Evolutionary conservation across 2,888 invertebrate species (phyloP).

Genomic region (Malachius bipustulatus): DNA sequence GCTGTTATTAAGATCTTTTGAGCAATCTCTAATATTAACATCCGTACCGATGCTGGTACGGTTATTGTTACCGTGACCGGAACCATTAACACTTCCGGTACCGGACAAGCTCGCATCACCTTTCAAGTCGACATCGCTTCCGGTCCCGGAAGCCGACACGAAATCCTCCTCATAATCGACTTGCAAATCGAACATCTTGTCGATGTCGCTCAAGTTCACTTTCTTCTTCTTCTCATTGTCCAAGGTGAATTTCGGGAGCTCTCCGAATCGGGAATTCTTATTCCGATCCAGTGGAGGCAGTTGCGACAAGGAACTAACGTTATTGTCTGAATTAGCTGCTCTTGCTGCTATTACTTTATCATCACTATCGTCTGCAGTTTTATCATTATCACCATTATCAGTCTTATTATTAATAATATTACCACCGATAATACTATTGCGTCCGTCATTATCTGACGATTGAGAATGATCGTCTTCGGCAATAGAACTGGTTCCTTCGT

Average conservation of each 20-base stretch:
- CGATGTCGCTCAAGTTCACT: conserved; percentile 27
- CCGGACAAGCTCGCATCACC: too few relatives aligned
- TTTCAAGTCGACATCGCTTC: background rate
- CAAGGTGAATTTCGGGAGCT: conserved; percentile 32
- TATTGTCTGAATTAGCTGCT: conserved; percentile 27
- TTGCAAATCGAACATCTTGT: conserved; percentile 29
- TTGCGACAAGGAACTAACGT: conserved; percentile 29
- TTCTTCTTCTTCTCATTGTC: conserved; percentile 32
- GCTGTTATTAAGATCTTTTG: too few relatives aligned
- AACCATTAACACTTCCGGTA: too few relatives aligned
- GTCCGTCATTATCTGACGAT: conserved; percentile 5
- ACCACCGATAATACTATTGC: conserved; percentile 3
- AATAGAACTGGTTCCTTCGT: conserved; percentile 28
- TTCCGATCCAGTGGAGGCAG: conserved; percentile 29
- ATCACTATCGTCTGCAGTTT: conserved; percentile 17
- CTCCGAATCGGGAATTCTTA: conserved; percentile 27
- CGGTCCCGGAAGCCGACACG: conserved; percentile 32
- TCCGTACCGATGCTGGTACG: too few relatives aligned
- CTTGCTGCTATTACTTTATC: conserved; percentile 22
- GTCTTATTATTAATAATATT: conserved; percentile 5
- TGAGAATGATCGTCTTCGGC: conserved; percentile 27
- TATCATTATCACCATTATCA: conserved; percentile 10
- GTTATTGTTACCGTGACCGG: too few relatives aligned
- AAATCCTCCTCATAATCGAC: conserved; percentile 35
- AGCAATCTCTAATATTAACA: too few relatives aligned